These are phyloP conservation scores for Plodia interpunctella DNA, from an alignment of 1,140 invertebrate genomes.

Conservation along the genomic window DNA sequence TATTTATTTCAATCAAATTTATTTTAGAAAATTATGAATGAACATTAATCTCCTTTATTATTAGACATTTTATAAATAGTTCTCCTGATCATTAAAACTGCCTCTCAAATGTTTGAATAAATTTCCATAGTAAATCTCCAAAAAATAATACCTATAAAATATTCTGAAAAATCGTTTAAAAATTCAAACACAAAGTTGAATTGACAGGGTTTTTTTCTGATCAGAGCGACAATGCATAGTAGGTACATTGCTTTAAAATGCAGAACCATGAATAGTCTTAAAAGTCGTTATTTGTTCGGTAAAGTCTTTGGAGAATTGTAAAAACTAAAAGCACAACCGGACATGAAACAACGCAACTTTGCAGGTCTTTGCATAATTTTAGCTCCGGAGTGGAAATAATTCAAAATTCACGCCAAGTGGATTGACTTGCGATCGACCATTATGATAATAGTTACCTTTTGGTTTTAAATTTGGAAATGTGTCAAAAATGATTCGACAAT, in stretches of 20 bases:
- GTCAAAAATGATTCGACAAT: too few relatives aligned
- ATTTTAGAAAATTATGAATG: too few relatives aligned
- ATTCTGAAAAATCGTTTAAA: not conserved
- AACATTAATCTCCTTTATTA: too few relatives aligned
- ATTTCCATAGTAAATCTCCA: not conserved
- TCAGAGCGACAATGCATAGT: not conserved
- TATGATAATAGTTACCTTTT: too few relatives aligned
- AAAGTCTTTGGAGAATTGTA: conserved; percentile 8
- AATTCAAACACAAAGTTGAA: not conserved
- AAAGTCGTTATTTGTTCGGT: conserved; percentile 1
- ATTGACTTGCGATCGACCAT: not conserved
- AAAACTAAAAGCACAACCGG: conserved; percentile 11
- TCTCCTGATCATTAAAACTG: too few relatives aligned
- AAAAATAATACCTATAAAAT: not conserved
- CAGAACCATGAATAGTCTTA: not conserved
- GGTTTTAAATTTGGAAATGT: too few relatives aligned
- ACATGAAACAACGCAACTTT: conserved; percentile 10
- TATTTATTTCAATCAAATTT: too few relatives aligned
- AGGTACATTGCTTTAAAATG: not conserved
- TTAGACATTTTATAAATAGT: too few relatives aligned
- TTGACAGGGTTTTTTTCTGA: not conserved
- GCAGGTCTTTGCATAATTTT: conserved; percentile 15
- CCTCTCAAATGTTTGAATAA: too few relatives aligned
- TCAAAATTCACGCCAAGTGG: conserved; percentile 1
- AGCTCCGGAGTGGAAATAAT: conserved; percentile 13